Base-by-base conservation (phyloP, 1,140 invertebrate species). In the Heliothis subflexa region DNA sequence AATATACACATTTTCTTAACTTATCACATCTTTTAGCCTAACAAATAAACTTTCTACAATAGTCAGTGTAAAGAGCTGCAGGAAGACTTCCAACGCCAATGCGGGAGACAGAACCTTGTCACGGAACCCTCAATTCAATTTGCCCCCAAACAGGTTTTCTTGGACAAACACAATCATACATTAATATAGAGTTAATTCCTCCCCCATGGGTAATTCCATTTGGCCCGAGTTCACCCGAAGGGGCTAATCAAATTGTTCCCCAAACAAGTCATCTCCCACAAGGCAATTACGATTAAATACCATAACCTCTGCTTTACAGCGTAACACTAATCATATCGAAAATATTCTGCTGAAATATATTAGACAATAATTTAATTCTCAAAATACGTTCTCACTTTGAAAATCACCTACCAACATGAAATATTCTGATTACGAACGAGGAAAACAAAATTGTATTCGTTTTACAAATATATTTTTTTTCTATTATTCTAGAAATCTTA, bases 41-140 rank as follows among this genome's bases (percentile, higher is more conserved):
- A 91, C 84, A 88, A 87, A 91, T 89, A 91, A 88, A 88, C 84
- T 89, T 88, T 89, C 90, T 92, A 92, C 88, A 88, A 84, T 91
- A 93, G 90, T 93, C 93, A 94, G 91, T 93, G 93, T 94, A 94
- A 86, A 94, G 93, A 94, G 93, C 93, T 94, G 93, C 91, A 93
- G 93, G 93, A 94, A 94, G 93, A 94, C 93, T 87, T 94, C 88
- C 79, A 89, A 93, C 93, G 79, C 89, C 87, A 85, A 85, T 71
- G 55, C 28, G 77, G 55, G 79, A 71, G 81, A 83, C 78, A 76
- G 76, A 83, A 52, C 10, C 62, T 77, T 47, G 14, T 68, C 25
- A 45, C 62, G 50, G 62, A 68, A 77, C 5, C 18, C 40, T 33
- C 55, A 52, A 77, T 72, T 78, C 59, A 72, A 78, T 75, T 72